phyloP scores from a whole-genome alignment of 2,797 vertebrate species.

The Brachyalestes nurse region DNA sequence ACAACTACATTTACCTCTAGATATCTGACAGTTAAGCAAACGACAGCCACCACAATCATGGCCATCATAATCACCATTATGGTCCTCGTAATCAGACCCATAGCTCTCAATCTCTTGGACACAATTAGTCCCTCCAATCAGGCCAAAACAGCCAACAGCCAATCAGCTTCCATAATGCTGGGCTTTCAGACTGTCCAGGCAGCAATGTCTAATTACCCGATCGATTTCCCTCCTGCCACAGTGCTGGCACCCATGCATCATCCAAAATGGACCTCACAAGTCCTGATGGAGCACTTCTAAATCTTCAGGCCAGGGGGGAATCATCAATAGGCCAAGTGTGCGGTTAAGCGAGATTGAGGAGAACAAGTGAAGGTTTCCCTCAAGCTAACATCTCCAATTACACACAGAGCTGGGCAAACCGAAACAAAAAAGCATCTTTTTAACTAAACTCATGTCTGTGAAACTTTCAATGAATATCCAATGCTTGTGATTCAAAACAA shows the following conservation, averaged over 20 bases:
- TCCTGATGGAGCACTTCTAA: neutral
- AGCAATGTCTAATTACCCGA: constrained; percentile 46
- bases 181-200: neutral
- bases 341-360: neutral
- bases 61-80: constrained; percentile 5
- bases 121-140: neutral
- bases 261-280: constrained; percentile 34
- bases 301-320: neutral
- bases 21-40: neutral
- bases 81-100: constrained; percentile 7
- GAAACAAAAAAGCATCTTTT: neutral
- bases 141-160: constrained; percentile 30
- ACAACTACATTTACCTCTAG: neutral
- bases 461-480: neutral
- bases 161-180: constrained; percentile 13
- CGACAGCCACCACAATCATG: neutral
- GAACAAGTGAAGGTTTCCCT: neutral
- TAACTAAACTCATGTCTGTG: neutral
- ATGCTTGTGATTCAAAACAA: constrained; percentile 4
- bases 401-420: neutral
- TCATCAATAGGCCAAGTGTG: neutral
- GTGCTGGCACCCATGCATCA: constrained; percentile 26
- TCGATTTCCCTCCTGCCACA: constrained; percentile 46
- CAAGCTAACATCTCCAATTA: neutral
- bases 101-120: neutral